Conservation (phyloP, 2,888 invertebrate genomes). For the Liodrosophila aerea region DNA sequence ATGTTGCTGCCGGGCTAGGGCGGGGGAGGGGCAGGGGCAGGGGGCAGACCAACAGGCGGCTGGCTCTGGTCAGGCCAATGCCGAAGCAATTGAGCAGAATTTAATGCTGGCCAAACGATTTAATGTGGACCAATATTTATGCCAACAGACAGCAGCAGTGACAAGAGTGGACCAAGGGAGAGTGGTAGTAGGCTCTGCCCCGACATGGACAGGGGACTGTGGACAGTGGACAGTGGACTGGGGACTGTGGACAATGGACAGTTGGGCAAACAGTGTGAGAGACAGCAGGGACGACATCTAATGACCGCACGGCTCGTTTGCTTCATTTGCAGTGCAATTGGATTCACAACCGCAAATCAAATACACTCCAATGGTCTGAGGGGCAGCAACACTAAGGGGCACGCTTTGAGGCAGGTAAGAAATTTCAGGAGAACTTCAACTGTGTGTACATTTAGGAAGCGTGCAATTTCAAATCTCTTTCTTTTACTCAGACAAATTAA, state of each 20-base stretch:
- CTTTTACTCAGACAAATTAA: no score
- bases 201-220: neutral
- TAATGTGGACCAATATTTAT: conserved; percentile 38
- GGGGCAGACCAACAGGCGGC: neutral
- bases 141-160: neutral
- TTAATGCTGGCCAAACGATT: conserved; percentile 42
- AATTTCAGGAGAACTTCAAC: no score
- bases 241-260: conserved; percentile 16
- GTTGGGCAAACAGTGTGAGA: conserved; percentile 41
- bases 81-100: conserved; percentile 44
- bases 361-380: conserved; percentile 41
- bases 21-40: neutral
- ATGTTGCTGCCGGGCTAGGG: conserved; percentile 30
- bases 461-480: no score
- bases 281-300: conserved; percentile 44
- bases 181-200: neutral
- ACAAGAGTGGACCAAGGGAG: neutral
- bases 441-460: no score
- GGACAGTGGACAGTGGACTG: neutral
- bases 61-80: conserved; percentile 21
- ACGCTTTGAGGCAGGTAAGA: no score
- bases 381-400: no score
- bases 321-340: conserved; percentile 72
- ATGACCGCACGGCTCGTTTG: conserved; percentile 73
- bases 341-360: conserved; percentile 73